Evolutionary conservation across 1,140 invertebrate species (phyloP), one percentile per base, ranked within the genome.

Genomic region (Lepidurus couesii): DNA sequence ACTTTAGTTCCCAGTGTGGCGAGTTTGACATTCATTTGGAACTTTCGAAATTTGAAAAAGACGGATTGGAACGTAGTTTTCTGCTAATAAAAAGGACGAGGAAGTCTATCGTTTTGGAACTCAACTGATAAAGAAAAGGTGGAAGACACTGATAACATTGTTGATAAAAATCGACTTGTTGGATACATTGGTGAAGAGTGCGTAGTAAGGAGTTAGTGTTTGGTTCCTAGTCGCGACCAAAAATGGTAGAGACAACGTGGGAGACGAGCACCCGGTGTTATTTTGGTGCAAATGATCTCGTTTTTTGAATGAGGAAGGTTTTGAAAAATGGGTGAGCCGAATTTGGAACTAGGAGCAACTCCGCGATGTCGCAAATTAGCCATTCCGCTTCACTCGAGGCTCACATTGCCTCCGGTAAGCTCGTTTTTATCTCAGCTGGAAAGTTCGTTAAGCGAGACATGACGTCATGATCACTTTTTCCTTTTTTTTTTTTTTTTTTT

Each of bases 161-260:
- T 34, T 3, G 34, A 34, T 34, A 34, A 34, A 34, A 34, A 4
- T 34, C 34, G 4, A 34, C 34, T 34, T 2, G 3, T 4, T 4
- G 34, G 34, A 34, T 34, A 34, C 34, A 4, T 13, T n/a, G 53
- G 13, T 21, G 53, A 65, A 65, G 1, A 16, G 8, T 65, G 53
- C 53, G 53, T 21, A 65, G 53, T 65, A n/a, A 13, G 8, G 53
- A n/a, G 53, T 13, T 65, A 5, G 16, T 65, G 16, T 21, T 65
- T 65, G 53, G 53, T 65, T 21, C 34, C 34, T 34, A 34, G 34
- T 34, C 21, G n/a, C 16, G n/a, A 65, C 53, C 53, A 65, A 65
- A 65, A 65, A 65, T 65, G 53, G 53, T 21, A 65, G 53, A 65
- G n/a, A 7, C 53, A 65, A 65, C 53, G 53, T 65, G 53, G 53